Percentiles rank a stretch among this genome's conserved stretches.
Conservation (phyloP, 2,888 invertebrate genomes). For the Conistra vaccinii region DNA sequence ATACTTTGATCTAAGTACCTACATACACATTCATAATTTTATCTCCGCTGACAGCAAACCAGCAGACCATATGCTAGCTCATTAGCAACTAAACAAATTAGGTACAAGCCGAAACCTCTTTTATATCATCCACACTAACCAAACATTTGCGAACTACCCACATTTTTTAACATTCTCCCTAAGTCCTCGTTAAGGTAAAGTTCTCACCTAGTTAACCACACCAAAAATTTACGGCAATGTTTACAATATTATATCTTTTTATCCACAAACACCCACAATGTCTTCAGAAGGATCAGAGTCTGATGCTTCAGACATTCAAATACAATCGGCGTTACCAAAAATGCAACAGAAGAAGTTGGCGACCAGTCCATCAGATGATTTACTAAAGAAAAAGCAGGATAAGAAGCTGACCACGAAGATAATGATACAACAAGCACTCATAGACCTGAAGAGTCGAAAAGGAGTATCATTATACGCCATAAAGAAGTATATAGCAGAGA, state of each 20-base stretch:
- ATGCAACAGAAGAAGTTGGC: constrained; percentile 64
- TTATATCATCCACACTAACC: not conserved
- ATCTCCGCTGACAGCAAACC: not conserved
- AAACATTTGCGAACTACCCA: constrained; percentile 46
- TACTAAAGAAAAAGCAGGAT: constrained; percentile 37
- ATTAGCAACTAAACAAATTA: not conserved
- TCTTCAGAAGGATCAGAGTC: constrained; percentile 71
- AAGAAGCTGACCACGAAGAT: constrained; percentile 80
- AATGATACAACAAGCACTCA: constrained; percentile 81
- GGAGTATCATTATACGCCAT: constrained; percentile 84
- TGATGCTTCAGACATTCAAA: constrained; percentile 72
- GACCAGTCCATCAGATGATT: constrained; percentile 32
- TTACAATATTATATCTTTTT: not conserved
- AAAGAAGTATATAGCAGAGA: constrained; percentile 81
- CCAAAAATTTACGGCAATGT: not conserved
- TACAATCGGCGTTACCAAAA: constrained; percentile 66
- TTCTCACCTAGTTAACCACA: constrained; percentile 25
- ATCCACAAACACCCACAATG: constrained; percentile 55
- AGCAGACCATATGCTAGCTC: not conserved
- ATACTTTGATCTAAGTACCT: not conserved
- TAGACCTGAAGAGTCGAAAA: constrained; percentile 78
- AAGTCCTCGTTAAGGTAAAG: constrained; percentile 68
- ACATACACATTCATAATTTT: not conserved
- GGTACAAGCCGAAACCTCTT: not conserved
- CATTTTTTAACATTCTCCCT: constrained; percentile 24